These are phyloP conservation scores for Drosophila borborema DNA, from an alignment of 2,888 invertebrate genomes.

Conservation along the genomic window DNA sequence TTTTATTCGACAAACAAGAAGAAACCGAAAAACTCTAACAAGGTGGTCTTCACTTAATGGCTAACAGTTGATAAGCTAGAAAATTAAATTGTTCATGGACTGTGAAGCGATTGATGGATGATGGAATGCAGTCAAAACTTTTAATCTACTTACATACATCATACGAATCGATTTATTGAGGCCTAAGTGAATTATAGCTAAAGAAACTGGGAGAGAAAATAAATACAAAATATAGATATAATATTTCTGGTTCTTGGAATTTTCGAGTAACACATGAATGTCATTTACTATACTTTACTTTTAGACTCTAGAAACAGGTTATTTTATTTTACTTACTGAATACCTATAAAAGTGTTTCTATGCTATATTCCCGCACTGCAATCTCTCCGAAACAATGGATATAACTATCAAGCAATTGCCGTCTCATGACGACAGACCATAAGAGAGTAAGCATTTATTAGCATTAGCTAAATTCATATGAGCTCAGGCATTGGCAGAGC, in stretches of 20 bases:
- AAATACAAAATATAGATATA: too few relatives aligned
- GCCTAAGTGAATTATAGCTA: background rate
- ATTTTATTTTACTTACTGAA: background rate
- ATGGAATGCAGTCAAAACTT: conserved; percentile 26
- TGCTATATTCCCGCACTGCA: background rate
- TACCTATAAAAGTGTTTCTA: too few relatives aligned
- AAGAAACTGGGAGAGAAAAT: too few relatives aligned
- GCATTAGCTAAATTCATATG: conserved; percentile 34
- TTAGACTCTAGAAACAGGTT: background rate
- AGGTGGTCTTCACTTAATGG: conserved; percentile 41
- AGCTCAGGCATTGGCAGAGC: conserved; percentile 20
- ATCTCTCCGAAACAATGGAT: background rate
- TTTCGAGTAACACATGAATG: too few relatives aligned
- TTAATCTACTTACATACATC: conserved; percentile 45
- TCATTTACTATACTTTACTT: too few relatives aligned
- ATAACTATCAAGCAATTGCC: conserved; percentile 7
- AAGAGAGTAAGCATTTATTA: conserved; percentile 22
- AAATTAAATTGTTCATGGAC: conserved; percentile 15
- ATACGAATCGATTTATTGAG: conserved; percentile 40
- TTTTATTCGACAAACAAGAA: background rate
- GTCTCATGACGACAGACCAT: conserved; percentile 7
- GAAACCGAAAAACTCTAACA: conserved; percentile 6
- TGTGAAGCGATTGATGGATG: conserved; percentile 34
- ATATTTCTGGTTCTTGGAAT: too few relatives aligned
- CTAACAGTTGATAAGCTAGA: conserved; percentile 31